Conservation (phyloP, 2,797 vertebrate species). For the Otus scops region DNA sequence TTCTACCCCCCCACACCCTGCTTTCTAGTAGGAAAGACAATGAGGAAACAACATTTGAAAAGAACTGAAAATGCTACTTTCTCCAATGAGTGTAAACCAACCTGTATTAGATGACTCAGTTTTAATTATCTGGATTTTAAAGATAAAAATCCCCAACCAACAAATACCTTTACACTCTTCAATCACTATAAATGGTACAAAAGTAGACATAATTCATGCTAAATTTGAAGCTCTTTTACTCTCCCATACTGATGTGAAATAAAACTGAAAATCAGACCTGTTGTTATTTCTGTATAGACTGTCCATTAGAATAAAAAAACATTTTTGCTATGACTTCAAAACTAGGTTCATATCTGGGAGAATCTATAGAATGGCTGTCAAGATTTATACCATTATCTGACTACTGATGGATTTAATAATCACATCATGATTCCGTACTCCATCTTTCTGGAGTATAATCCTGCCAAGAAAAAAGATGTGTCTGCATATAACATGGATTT, state of each 20-base stretch:
- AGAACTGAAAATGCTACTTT: neutral
- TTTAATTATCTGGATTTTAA: neutral
- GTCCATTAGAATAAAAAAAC: neutral
- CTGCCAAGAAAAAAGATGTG: neutral
- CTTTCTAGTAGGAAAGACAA: neutral
- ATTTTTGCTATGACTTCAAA: neutral
- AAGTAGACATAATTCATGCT: neutral
- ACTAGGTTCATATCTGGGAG: neutral
- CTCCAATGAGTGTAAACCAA: neutral
- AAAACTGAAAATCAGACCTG: neutral
- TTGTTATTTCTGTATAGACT: neutral
- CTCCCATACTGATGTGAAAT: neutral
- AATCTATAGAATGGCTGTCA: neutral
- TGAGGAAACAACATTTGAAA: neutral
- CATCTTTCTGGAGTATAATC: neutral
- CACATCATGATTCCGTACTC: neutral
- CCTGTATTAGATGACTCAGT: neutral
- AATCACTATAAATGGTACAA: neutral
- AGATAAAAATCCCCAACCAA: rapidly evolving
- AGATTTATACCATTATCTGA: neutral
- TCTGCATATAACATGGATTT: neutral
- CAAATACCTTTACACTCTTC: neutral
- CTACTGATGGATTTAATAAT: neutral
- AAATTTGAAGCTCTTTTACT: neutral
- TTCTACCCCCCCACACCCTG: rapidly evolving